Conservation (phyloP, 2,113 vertebrate species). For the Rhinoptilus africanus region DNA sequence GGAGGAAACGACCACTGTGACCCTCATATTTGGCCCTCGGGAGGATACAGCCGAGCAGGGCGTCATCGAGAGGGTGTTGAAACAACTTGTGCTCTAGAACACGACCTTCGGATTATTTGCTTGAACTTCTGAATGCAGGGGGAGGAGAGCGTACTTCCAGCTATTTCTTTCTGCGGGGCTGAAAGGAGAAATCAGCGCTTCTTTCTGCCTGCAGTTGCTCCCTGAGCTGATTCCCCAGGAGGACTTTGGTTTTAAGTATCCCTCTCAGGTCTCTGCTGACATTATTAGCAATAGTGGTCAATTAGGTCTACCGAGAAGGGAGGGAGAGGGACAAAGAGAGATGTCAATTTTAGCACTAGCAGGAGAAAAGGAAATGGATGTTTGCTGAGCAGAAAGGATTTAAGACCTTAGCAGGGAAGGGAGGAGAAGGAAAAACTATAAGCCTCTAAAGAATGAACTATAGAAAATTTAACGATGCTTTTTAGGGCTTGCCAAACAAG, state of each 20-base stretch:
- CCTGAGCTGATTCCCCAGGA: neutral
- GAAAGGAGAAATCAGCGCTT: neutral
- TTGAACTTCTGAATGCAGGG: neutral
- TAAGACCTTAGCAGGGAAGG: neutral
- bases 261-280: neutral
- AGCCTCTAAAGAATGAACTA: neutral
- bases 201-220: neutral
- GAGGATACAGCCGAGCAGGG: neutral
- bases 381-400: neutral
- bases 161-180: neutral
- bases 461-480: neutral
- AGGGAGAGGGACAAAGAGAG: neutral
- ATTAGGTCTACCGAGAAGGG: neutral
- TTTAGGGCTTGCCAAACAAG: neutral
- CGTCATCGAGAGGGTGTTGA: neutral
- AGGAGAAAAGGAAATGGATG: neutral
- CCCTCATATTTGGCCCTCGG: fast-evolving
- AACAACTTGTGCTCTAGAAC: neutral
- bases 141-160: neutral
- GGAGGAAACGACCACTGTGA: neutral
- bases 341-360: neutral
- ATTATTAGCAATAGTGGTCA: neutral
- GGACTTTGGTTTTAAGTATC: neutral
- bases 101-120: neutral
- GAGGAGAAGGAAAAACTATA: neutral